Base-by-base conservation (phyloP, 2,888 invertebrate genomes). In the Sympetrum striolatum region DNA sequence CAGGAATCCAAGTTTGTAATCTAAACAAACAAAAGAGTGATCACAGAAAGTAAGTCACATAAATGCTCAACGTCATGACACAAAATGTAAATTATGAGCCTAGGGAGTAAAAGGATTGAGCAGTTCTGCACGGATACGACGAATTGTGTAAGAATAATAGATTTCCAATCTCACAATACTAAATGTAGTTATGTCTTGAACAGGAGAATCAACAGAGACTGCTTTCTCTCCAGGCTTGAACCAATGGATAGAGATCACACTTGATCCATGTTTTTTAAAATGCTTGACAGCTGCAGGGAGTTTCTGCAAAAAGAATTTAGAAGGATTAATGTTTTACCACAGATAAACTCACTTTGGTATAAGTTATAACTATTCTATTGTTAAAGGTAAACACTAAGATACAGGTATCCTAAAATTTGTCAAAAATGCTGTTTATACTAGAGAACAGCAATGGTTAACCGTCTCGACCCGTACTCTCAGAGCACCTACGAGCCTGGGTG, bases 131-230 rank as follows among this genome's bases (percentile, higher is more conserved):
- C 86, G 86, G 10, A 86, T 60, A 37, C 60, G 60, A 1, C 86
- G 31, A 10, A n/a, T 14, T 18, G 86, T 22, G n/a, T 86, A 86
- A 10, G 86, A 86, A 37, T 86, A 86, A 39, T 86, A 86, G n/a
- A 86, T 86, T 60, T 60, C 37, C 10, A 86, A 58, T 37, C 37
- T 60, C 37, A 86, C 86, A n/a, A 86, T n/a, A n/a, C 86, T 86
- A 60, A 86, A 86, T 60, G 60, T 86, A 12, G 86, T n/a, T n/a
- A 86, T 86, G 5, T 86, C 86, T 60, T 86, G 86, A 31, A 58
- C 37, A 22, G 86, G 86, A 60, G 86, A 86, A 2, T 35, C 39
- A 25, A 35, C 18, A n/a, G 86, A 37, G 6, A 37, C 60, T n/a
- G 37, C n/a, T 22, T 60, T 86, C 37, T 60, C 35, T 37, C 86